Base-by-base conservation (phyloP, 92 coral and sea anemone species). In the Pocillopora grandis region DNA sequence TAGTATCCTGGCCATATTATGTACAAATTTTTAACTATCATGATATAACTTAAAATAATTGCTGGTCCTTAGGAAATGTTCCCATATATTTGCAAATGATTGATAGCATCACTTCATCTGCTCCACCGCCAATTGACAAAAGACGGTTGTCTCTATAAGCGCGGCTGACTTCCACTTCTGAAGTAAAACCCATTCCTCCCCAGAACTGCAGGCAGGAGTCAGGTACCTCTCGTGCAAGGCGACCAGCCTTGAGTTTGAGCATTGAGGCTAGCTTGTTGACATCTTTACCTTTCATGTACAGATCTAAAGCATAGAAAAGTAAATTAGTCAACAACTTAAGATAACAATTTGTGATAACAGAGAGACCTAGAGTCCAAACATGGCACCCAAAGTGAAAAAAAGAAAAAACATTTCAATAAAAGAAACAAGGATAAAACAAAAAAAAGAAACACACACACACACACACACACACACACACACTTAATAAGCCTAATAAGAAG, bases 131-230 rank as follows among this genome's bases (percentile, higher is more conserved):
- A 60, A 96, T 96, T 31, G 99, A 96, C 60, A 96, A 67, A 71
- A 96, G 79, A 20, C 98, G 90, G 55, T 80, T 78, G 79, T 96
- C 98, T 76, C 98, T 89, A 83, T 79, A 96, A 15, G 92, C 88
- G 66, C 98, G 93, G 84, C 98, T 90, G 37, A 96, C 91, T 76
- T 92, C 95, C 20, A 94, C 92, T 12, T 94, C 98, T 31, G 88
- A 66, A 23, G 98, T 96, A 87, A 88, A 96, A 49, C 98, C 98
- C 98, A 96, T 96, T 49, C 98, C 98, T 74, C 98, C 98, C 98
- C 98, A 96, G 88, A 92, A 96, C 95, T 96, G 98, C 17, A 96
- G 89, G 76, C 98, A 96, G 2, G 98, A 80, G 77, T 96, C 98
- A 5, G 96, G 61, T 59, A 96, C 90, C 76, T 96, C 98, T 37